Conservation (phyloP, 2,797 vertebrate genomes). For the Podarcis lilfordi region DNA sequence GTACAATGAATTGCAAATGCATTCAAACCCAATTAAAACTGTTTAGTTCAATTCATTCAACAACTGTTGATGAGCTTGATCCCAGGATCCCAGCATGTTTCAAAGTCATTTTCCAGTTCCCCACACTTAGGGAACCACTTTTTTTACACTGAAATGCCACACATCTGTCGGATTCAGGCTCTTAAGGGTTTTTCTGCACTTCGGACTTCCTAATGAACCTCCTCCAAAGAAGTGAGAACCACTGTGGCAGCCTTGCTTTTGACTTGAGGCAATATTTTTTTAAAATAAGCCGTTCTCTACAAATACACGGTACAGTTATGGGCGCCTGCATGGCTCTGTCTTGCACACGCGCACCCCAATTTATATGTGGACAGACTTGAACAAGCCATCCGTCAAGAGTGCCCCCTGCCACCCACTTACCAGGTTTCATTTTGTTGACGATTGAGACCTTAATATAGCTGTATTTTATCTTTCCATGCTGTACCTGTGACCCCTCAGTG, state of each 20-base stretch:
- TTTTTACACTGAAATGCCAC: neutral
- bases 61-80: too few relatives aligned
- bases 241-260: neutral
- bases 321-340: neutral
- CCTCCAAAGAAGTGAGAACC: neutral
- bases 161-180: neutral
- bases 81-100: too few relatives aligned
- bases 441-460: neutral
- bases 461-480: neutral
- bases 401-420: neutral
- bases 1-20: too few relatives aligned
- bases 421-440: neutral
- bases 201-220: neutral
- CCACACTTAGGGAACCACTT: too few relatives aligned
- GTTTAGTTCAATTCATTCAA: too few relatives aligned
- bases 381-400: neutral
- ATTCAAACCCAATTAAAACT: too few relatives aligned
- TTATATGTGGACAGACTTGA: neutral
- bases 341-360: accelerated
- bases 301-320: neutral
- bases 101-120: too few relatives aligned
- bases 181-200: neutral
- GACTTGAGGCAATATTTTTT: neutral
- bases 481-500: neutral
- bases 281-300: neutral